These are phyloP conservation scores for Campoletis sonorensis DNA, from an alignment of 1,140 invertebrate genomes.

Conservation along the genomic window DNA sequence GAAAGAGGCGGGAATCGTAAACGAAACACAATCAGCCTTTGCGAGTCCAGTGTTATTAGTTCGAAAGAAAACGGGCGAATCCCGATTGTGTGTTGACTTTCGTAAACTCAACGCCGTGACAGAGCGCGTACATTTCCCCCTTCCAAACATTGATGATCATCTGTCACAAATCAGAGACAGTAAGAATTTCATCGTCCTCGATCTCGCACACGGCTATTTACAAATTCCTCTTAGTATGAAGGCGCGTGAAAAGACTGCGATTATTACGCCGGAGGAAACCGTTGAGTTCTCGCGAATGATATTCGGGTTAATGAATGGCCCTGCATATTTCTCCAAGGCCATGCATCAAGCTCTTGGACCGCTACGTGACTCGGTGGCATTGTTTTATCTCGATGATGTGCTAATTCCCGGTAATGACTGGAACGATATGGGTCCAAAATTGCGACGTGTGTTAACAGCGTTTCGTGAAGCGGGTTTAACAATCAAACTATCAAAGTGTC, in stretches of 20 bases:
- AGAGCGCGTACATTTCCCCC: neutral
- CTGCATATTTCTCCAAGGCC: too few relatives aligned
- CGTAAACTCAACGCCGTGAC: neutral
- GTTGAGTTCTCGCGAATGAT: too few relatives aligned
- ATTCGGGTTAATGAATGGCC: too few relatives aligned
- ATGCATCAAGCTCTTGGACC: too few relatives aligned
- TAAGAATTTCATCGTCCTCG: slow-evolving; percentile 29
- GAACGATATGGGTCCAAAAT: too few relatives aligned
- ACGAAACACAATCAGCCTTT: slow-evolving; percentile 36
- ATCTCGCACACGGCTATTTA: slow-evolving; percentile 36
- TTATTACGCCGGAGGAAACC: slow-evolving; percentile 41
- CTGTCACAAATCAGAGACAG: neutral
- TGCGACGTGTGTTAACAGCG: too few relatives aligned
- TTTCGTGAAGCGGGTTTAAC: too few relatives aligned
- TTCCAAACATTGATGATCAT: neutral
- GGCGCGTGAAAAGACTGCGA: neutral
- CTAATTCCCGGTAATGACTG: too few relatives aligned
- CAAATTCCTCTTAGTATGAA: neutral
- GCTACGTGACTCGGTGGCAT: too few relatives aligned
- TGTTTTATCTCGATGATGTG: too few relatives aligned
- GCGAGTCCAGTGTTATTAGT: slow-evolving; percentile 30
- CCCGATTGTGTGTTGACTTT: neutral
- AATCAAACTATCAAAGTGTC: too few relatives aligned
- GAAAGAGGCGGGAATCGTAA: slow-evolving; percentile 27
- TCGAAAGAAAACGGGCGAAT: slow-evolving; percentile 27